Conservation (phyloP, 2,797 vertebrate species). For the Helarctos malayanus region DNA sequence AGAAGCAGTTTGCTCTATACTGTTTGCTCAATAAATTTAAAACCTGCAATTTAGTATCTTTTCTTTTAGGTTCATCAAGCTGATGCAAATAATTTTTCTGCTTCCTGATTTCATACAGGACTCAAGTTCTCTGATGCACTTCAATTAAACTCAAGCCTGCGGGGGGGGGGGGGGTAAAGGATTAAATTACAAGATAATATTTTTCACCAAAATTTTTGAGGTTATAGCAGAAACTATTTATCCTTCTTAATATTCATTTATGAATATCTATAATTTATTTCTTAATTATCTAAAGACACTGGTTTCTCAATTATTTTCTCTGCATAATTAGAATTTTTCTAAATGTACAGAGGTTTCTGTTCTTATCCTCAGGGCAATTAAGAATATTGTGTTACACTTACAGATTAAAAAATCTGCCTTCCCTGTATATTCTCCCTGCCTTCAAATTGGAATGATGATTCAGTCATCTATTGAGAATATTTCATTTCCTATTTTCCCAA, state of each 20-base stretch:
- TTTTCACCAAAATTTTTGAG: constrained; percentile 56
- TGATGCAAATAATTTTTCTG: constrained; percentile 59
- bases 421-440: not conserved
- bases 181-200: constrained; percentile 49
- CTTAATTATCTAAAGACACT: constrained; percentile 38
- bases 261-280: constrained; percentile 29
- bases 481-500: constrained; percentile 53
- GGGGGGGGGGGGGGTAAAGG: not conserved
- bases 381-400: constrained; percentile 7
- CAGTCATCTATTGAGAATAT: constrained; percentile 2
- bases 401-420: constrained; percentile 45
- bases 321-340: constrained; percentile 42
- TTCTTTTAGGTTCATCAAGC: constrained; percentile 10
- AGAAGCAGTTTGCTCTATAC: constrained; percentile 42
- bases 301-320: constrained; percentile 64
- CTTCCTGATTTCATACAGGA: constrained; percentile 8
- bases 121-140: not conserved
- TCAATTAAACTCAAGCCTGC: constrained; percentile 28
- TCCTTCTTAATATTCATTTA: not conserved
- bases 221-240: constrained; percentile 39
- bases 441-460: constrained; percentile 6
- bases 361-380: constrained; percentile 61
- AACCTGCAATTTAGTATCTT: constrained; percentile 13
- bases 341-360: constrained; percentile 44
- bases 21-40: constrained; percentile 58